Percentiles rank a stretch among this genome's conserved stretches.
Evolutionary conservation across 2,888 invertebrate genomes (phyloP).

Genomic region (Podotricha telesiphe): DNA sequence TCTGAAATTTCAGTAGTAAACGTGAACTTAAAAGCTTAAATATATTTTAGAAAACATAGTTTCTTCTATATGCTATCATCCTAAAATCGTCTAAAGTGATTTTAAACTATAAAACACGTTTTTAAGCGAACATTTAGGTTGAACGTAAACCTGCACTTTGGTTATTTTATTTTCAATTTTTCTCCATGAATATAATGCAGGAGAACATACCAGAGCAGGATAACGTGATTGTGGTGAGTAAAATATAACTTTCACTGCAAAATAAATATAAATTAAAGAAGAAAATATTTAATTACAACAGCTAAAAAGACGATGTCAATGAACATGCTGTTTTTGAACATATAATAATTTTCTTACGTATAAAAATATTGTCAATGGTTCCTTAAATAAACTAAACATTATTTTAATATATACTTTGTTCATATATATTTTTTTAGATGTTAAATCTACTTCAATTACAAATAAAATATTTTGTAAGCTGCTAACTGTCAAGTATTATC

Average conservation of each 20-base stretch:
- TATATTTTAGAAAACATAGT: slow-evolving; percentile 19
- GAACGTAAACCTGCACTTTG: slow-evolving; percentile 61
- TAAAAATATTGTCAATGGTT: background rate
- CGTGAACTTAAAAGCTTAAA: slow-evolving; percentile 41
- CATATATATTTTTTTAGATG: background rate
- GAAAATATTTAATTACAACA: slow-evolving; percentile 1
- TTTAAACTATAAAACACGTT: slow-evolving; percentile 41
- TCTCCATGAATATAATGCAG: slow-evolving; percentile 52
- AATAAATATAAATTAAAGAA: slow-evolving; percentile 8
- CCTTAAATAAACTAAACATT: background rate
- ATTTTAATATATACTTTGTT: background rate
- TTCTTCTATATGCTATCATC: slow-evolving; percentile 9
- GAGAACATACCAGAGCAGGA: slow-evolving; percentile 58
- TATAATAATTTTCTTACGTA: background rate
- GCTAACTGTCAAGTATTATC: background rate
- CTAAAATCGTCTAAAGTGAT: slow-evolving; percentile 44
- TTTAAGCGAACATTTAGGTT: slow-evolving; percentile 57
- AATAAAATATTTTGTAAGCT: background rate
- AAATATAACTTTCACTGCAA: slow-evolving; percentile 1
- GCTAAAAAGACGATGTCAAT: slow-evolving; percentile 1
- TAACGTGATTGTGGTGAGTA: slow-evolving; percentile 78
- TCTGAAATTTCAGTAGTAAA: slow-evolving; percentile 60
- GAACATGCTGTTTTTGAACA: slow-evolving; percentile 20
- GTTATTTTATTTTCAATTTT: slow-evolving; percentile 63
- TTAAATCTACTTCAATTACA: background rate